phyloP scores from a whole-genome alignment of 2,888 invertebrate species.

The Ennomos erosarius region DNA sequence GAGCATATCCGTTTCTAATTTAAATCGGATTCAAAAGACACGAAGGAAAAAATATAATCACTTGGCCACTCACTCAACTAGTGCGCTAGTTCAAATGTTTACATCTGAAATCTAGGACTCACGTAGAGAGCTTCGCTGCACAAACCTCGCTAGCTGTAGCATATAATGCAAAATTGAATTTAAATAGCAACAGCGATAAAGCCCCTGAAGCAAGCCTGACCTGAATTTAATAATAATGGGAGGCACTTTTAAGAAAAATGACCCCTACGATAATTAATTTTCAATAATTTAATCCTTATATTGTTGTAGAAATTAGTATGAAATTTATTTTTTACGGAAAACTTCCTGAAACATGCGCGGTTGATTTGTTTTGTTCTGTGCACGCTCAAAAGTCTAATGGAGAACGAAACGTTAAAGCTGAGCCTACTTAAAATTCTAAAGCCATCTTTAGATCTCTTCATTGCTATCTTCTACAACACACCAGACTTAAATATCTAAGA shows the following conservation, averaged over 20 bases:
- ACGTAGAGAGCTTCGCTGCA: slow-evolving; percentile 41
- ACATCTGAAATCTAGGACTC: slow-evolving; percentile 51
- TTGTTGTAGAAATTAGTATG: neutral
- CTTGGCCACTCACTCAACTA: slow-evolving; percentile 2
- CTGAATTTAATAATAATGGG: neutral
- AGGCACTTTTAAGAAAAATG: neutral
- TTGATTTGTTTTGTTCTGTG: neutral
- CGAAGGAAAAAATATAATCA: slow-evolving; percentile 10
- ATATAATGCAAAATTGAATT: slow-evolving; percentile 31
- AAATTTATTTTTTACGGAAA: slow-evolving; percentile 4
- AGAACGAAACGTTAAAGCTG: neutral
- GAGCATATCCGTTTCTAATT: slow-evolving; percentile 13
- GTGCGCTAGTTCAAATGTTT: slow-evolving; percentile 38
- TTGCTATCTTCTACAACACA: too few relatives aligned
- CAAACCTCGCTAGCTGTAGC: slow-evolving; percentile 32
- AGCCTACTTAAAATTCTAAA: too few relatives aligned
- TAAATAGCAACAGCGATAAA: slow-evolving; percentile 25
- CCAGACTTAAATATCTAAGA: too few relatives aligned
- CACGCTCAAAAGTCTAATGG: neutral
- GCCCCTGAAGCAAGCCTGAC: too few relatives aligned
- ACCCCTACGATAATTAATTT: slow-evolving; percentile 1
- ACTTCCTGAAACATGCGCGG: neutral
- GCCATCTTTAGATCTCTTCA: too few relatives aligned
- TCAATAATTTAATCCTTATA: neutral
- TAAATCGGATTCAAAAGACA: slow-evolving; percentile 7